Base-by-base conservation (phyloP, 2,888 invertebrate species). In the Prosopocoilus inquinatus region DNA sequence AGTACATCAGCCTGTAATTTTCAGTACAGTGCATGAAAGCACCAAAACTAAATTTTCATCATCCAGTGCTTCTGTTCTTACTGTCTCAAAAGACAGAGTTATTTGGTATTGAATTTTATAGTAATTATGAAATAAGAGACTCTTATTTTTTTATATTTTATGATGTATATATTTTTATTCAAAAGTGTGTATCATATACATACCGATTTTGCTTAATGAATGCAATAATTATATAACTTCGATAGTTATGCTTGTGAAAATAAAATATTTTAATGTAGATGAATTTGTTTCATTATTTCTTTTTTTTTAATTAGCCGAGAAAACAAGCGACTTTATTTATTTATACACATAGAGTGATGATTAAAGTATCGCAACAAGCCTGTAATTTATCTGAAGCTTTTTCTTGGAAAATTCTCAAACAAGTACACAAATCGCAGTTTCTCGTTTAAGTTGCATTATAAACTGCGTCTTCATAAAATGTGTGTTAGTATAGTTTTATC, bases 1-100 rank as follows among this genome's bases (percentile, higher is more conserved):
- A 75, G 52, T 74, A 74, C 55, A 71, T 71, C 16, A 67, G 67
- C 65, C 70, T 73, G 60, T 75, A 73, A 64, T 28, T 28, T 28
- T 28, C 20, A 28, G 20, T 2, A 41, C 12, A 15, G 15, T 3
- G 12, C 7, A 16, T 15, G 9, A 15, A 9, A 9, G 9, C 41
- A 41, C 2, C 11, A 16, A n/a, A n/a, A 13, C 41, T 41, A 15
- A 41, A 8, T 9, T 36, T 12, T 36, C 7, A 36, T 36, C n/a
- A 36, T 36, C 12, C n/a, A 11, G 12, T 36, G 36, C 12, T 36
- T 36, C 12, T 9, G 12, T 41, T 41, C 41, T 13, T 15, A 41
- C 9, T 41, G 41, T 41, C 20, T 3, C 5, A 20, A 20, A 20
- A 20, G 20, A 20, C 3, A 20, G 20, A 3, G 5, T 20, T 5